Conservation (phyloP, 2,888 invertebrate genomes). For the Rhogogaster chlorosoma region DNA sequence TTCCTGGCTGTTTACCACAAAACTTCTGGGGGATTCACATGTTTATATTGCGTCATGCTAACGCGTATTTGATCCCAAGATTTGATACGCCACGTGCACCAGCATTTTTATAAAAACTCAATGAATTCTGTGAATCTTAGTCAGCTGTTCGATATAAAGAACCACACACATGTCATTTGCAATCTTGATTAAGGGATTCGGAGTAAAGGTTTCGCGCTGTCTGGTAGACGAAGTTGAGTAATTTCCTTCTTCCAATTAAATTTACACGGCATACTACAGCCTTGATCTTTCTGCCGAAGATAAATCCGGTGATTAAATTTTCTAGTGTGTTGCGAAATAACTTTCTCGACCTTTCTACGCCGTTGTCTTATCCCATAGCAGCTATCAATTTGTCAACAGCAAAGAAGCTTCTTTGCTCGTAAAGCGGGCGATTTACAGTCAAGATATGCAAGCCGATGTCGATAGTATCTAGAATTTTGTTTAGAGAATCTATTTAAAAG, state of each 20-base stretch:
- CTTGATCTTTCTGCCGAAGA: not conserved
- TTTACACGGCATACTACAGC: not conserved
- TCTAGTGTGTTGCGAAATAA: not conserved
- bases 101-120: not conserved
- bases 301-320: not conserved
- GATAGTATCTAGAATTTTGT: not conserved
- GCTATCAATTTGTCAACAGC: not conserved
- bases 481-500: not conserved
- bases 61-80: slow-evolving; percentile 40
- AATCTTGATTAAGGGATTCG: slow-evolving; percentile 25
- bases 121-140: slow-evolving; percentile 2
- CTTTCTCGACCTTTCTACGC: not conserved
- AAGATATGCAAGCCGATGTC: not conserved
- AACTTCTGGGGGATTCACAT: slow-evolving; percentile 37
- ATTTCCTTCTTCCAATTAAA: not conserved
- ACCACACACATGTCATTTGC: not conserved
- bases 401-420: not conserved
- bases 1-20: slow-evolving; percentile 25
- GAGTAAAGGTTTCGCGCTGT: not conserved
- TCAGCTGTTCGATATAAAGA: not conserved
- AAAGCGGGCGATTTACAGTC: not conserved
- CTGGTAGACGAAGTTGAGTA: not conserved
- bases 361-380: not conserved
- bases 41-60: slow-evolving; percentile 14
- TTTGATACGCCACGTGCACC: slow-evolving; percentile 18